Conservation (phyloP, 2,888 invertebrate species). For the Saturnia pavonia region DNA sequence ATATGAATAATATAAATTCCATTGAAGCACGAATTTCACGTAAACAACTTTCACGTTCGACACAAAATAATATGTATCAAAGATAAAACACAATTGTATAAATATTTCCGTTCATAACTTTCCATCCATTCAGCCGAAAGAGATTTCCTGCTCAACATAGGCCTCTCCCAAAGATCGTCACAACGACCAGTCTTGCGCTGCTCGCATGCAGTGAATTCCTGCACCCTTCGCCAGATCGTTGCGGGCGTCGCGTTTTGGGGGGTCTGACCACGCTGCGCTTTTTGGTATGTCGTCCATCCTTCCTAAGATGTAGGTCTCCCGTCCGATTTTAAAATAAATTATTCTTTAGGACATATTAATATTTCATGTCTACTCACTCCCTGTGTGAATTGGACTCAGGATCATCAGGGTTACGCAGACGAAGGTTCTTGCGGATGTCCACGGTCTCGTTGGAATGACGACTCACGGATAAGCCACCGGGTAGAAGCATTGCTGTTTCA, state of each 20-base stretch:
- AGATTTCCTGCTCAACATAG: too few relatives aligned
- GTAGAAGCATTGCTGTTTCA: constrained; percentile 92
- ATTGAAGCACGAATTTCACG: neutral
- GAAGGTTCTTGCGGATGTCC: constrained; percentile 90
- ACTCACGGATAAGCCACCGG: constrained; percentile 88
- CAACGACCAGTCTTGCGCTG: too few relatives aligned
- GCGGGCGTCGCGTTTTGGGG: too few relatives aligned
- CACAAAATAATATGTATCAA: neutral
- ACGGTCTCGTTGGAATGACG: constrained; percentile 90
- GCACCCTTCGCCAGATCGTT: too few relatives aligned
- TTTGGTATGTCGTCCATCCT: too few relatives aligned
- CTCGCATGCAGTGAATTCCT: too few relatives aligned
- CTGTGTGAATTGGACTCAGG: constrained; percentile 86
- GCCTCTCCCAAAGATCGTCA: too few relatives aligned
- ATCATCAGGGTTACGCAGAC: constrained; percentile 87
- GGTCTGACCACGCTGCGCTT: too few relatives aligned
- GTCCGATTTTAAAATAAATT: too few relatives aligned
- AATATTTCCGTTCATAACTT: neutral
- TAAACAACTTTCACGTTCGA: neutral
- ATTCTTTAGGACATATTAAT: too few relatives aligned
- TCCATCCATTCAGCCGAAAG: neutral
- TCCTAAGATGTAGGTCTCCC: too few relatives aligned
- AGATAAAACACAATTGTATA: neutral
- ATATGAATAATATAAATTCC: constrained; percentile 3
- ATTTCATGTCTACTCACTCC: constrained; percentile 81